Base-by-base conservation (phyloP, 2,797 vertebrate species). In the Poeciliopsis turneri region DNA sequence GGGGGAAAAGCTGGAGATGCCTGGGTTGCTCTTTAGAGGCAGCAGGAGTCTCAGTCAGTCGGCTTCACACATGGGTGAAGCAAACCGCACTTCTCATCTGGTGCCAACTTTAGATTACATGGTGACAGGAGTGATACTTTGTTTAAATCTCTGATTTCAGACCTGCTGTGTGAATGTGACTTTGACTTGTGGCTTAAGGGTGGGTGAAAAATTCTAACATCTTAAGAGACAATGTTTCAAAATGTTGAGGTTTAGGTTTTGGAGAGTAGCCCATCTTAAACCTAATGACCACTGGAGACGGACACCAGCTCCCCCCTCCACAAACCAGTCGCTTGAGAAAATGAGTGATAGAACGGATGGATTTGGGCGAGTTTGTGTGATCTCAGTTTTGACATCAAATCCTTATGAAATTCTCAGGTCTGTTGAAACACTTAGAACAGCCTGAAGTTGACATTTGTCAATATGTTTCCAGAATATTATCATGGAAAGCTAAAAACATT, bases 11-110 rank as follows among this genome's bases (percentile, higher is more conserved):
- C 77, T 80, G 59, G 59, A 79, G 75, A 78, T 72, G 46, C 55
- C 55, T 53, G 64, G 78, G 46, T 83, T 66, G 47, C 82, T 41
- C 87, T 82, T 77, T 59, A 80, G 45, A 75, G 28, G 20, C 10
- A 72, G 33, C 8, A 46, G 11, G 39, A 47, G 23, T 8, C n/a
- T 33, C 28, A 78, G 72, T 79, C 64, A 51, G 69, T 84, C 46
- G 33, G 16, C 10, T 77, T 77, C 46, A 45, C 28, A 61, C 71
- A 16, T 16, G 57, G 46, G 61, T 47, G 45, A 71, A 76, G 49
- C n/a, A 43, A 46, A 61, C 74, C 0, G 41, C 28, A 5, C 20
- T 55, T 28, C 11, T 53, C 33, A 64, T 39, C 18, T 30, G 43
- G 3, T 70, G 68, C 23, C 68, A 70, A 15, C 11, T 70, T 70